Evolutionary conservation across 30 jellyfish, hydroid and myxozoan species (phyloP), one percentile per base, ranked within the genome.

Genomic region (Aurelia aurita): DNA sequence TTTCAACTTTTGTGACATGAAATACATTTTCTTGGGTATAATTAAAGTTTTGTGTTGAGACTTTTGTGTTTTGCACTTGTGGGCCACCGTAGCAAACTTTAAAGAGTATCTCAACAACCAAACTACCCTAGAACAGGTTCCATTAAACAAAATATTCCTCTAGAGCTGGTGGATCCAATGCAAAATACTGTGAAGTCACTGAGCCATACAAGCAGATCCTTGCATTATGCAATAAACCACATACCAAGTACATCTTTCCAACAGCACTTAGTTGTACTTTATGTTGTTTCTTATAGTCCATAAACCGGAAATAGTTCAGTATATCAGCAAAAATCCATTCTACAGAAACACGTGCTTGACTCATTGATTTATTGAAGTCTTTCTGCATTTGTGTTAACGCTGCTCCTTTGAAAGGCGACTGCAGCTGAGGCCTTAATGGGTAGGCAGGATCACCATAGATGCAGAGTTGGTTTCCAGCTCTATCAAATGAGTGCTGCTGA

Each of bases 181-280:
- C 53, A 64, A 64, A 64, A 26, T 64, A 64, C 15, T 64, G 53
- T 21, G 77, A 64, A 21, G 77, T 64, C 7, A 64, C 6, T 46
- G 53, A 21, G 23, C 77, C 77, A 64, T 64, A 32, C 53, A 64
- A 64, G 49, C 72, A 59, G 72, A 12, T 10, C 18, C 27, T 59
- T 21, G 18, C 72, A 59, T 59, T 59, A 11, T 59, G 23, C 9
- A 64, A n/a, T 5, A 64, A 20, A 21, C 53, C 29, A 23, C 77
- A 64, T 13, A 64, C 77, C 8, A 11, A 7, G 29, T 26, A 64
- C 29, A 32, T 49, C n/a, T 49, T 49, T 12, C 61, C 61, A 49
- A 49, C 61, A 49, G 61, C 61, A 49, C 61, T 49, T 49, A 18
- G 18, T 49, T 49, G 61, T 49, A 49, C 18, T 49, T 49, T 49